These are phyloP conservation scores for Coremacera marginata DNA, from an alignment of 2,888 invertebrate species.

Conservation along the genomic window DNA sequence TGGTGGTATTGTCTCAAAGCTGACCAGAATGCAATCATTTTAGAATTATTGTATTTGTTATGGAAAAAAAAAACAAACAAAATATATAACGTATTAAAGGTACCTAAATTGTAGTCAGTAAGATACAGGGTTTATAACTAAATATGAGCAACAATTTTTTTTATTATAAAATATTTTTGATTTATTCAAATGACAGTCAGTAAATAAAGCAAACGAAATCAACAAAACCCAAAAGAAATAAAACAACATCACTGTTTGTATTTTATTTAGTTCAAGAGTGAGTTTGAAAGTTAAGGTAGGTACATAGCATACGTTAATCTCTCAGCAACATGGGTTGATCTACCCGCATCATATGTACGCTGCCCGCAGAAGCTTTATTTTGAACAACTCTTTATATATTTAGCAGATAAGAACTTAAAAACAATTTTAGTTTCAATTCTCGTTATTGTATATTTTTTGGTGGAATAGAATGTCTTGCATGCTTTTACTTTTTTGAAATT, in stretches of 20 bases:
- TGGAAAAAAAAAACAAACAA: background rate
- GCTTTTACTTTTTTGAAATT: too few relatives aligned
- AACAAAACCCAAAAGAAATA: background rate
- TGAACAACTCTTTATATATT: too few relatives aligned
- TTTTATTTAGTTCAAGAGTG: background rate
- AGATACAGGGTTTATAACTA: slow-evolving; percentile 2
- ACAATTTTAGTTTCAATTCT: too few relatives aligned
- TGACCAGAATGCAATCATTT: too few relatives aligned
- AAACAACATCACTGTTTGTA: background rate
- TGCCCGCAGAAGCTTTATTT: background rate
- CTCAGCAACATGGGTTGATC: background rate
- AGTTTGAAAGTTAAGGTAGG: background rate
- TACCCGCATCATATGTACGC: background rate
- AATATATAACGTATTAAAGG: slow-evolving; percentile 6
- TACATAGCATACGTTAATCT: background rate
- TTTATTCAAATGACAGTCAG: background rate
- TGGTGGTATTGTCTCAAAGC: too few relatives aligned
- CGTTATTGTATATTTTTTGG: too few relatives aligned
- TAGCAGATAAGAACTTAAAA: too few relatives aligned
- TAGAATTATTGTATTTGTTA: too few relatives aligned
- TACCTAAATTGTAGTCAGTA: slow-evolving; percentile 14
- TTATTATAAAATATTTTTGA: background rate
- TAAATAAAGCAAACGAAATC: background rate
- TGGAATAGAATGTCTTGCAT: too few relatives aligned
- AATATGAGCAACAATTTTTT: background rate